Base-by-base conservation (phyloP, 2,888 invertebrate genomes). In the Azorinus chamasolen region DNA sequence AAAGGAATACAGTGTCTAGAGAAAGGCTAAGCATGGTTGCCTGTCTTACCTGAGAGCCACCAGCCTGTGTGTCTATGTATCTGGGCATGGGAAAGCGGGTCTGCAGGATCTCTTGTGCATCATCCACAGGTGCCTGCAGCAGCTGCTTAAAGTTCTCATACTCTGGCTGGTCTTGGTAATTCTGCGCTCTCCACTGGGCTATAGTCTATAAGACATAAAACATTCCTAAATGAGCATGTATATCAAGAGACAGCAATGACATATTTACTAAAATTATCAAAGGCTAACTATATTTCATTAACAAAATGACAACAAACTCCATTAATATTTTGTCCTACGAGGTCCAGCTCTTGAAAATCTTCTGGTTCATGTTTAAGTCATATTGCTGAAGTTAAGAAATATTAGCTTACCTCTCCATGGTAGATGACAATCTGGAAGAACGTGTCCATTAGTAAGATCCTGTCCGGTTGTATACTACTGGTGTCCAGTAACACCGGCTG, bases 391-490 rank as follows among this genome's bases (percentile, higher is more conserved):
- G n/a, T n/a, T n/a, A n/a, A n/a, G n/a, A n/a, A n/a, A n/a, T n/a
- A n/a, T n/a, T n/a, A n/a, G 68, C 88, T 91, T 92, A 97, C 97
- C 95, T 99, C 99, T 93, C 99, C 99, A 91, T 99, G 99, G 94
- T 99, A 99, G 90, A 99, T 99, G 68, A 99, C 95, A 91, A 99
- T 98, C 94, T 99, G 99, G 96, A 99, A 99, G 95, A 99, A 99
- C 0, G 99, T 99, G 94, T 99, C 99, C 99, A 99, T 99, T 64
- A 99, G 95, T 51, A 99, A 95, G 89, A 99, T 99, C 74, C 98
- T 95, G 93, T 99, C 99, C 0, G 98, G 96, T 93, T 98, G 97
- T 91, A 99, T 99, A 78, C 98, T 98, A 61, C 98, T 98, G 2
- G 99, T 98, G 93, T 99, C 99, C 43, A 99, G 94, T 24, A 99